Evolutionary conservation across 2,113 vertebrate species (phyloP).

Genomic region (Sphyrna mokarran): DNA sequence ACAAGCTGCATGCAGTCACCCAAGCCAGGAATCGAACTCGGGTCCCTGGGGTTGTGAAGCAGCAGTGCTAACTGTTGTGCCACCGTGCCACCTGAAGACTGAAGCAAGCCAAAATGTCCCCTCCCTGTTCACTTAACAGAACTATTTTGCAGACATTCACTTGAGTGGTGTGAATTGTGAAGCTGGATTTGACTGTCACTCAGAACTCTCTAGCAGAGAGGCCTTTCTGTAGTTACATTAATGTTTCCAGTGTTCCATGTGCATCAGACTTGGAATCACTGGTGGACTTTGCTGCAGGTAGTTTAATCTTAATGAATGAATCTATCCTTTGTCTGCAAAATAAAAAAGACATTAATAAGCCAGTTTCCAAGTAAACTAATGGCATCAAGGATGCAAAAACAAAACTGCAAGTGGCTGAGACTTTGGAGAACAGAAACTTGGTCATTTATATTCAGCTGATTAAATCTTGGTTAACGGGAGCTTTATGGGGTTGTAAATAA

Average conservation of each 20-base stretch:
- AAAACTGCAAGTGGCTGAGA: not conserved
- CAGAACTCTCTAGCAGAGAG: not conserved
- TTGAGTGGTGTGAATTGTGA: not conserved
- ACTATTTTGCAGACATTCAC: not conserved
- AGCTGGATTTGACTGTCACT: not conserved
- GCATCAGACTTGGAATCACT: not conserved
- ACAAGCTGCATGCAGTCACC: no score
- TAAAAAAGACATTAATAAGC: not conserved
- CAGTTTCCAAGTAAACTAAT: not conserved
- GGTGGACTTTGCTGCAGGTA: not conserved
- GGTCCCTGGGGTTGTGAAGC: no score
- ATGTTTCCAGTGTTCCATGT: not conserved
- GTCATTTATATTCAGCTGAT: conserved; percentile 16
- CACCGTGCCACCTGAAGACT: no score
- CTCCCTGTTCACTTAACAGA: no score
- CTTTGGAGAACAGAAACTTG: not conserved
- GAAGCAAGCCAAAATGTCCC: not conserved
- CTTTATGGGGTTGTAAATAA: not conserved
- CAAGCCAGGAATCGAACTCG: no score
- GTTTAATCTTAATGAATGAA: not conserved
- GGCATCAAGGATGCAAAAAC: not conserved
- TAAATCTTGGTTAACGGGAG: not conserved
- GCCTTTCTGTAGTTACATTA: not conserved
- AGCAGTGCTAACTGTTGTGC: no score
- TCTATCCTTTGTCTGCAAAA: not conserved